Evolutionary conservation across 2,888 invertebrate genomes (phyloP), one percentile per base, ranked within the genome.

Genomic region (Drosophila antonietae): DNA sequence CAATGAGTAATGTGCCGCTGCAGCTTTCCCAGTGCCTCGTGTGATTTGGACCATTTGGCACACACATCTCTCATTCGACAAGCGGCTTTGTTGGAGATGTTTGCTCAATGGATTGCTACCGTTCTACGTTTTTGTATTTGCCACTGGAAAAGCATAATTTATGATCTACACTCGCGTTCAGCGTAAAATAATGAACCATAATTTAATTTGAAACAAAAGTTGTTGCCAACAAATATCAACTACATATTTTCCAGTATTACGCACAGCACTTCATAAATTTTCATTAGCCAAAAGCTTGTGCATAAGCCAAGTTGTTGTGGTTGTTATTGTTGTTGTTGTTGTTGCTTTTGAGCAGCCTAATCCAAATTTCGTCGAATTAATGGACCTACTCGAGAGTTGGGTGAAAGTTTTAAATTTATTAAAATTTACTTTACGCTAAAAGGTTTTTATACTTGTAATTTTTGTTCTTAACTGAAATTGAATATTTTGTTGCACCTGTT

Each of bases 391-490:
- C 18, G 46, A 15, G 33, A 63, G 31, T 63, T 72, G 80, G 74
- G 63, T 63, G 55, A 66, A 87, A 88, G 75, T 84, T 84, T 75
- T 52, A 49, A 74, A 79, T 72, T 82, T 89, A 89, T 84, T 76
- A 75, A 89, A 85, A 88, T 84, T 89, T 85, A 88, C 80, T 80
- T 73, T 78, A 58, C 71, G 67, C 64, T 83, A 80, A 83, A 70
- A 73, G 69, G 60, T 81, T 83, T 77, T 60, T 12, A 44, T 43
- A 39, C 61, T 67, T 51, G 46, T 20, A 37, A 66, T 51, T 60
- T 69, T 61, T 58, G 66, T 52, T 60, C 66, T 43, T 35, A 41
- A 37, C 39, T 59, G n/a, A 47, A 37, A 63, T 60, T 57, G 28
- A 56, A 39, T 33, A 15, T 10, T 23, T 18, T 41, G 35, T 46